phyloP scores from a whole-genome alignment of 2,888 invertebrate species.

The Drosophila austrosaltans region DNA sequence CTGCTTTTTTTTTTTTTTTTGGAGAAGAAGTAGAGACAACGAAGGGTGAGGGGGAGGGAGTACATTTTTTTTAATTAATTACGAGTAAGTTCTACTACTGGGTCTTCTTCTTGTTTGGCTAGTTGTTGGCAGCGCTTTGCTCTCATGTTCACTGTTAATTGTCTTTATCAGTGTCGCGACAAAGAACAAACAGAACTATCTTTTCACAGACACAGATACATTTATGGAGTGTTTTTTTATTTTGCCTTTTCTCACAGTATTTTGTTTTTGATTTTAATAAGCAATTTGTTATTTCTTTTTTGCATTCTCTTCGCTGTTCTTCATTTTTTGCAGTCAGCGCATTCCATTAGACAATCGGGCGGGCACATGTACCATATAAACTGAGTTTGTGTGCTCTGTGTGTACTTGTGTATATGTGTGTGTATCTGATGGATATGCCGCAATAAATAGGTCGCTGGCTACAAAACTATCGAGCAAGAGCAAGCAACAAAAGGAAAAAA shows the following conservation, averaged over 20 bases:
- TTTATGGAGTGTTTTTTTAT: constrained; percentile 1
- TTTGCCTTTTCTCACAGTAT: no score
- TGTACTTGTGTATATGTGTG: constrained; percentile 21
- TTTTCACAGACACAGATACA: constrained; percentile 39
- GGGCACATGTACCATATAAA: constrained; percentile 13
- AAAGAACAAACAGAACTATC: constrained; percentile 74
- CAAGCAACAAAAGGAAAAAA: constrained; percentile 22
- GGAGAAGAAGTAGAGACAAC: background rate
- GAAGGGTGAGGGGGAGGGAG: background rate
- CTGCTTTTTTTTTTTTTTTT: background rate
- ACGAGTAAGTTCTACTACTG: background rate
- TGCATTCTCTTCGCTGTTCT: constrained; percentile 27
- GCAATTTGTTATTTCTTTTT: constrained; percentile 24
- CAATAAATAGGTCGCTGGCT: constrained; percentile 69
- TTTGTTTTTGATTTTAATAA: constrained; percentile 21
- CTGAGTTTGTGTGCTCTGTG: constrained; percentile 13
- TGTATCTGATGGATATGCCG: constrained; percentile 49
- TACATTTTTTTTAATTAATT: constrained; percentile 3
- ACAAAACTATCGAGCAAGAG: constrained; percentile 56
- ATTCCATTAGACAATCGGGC: constrained; percentile 35
- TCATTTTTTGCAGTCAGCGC: constrained; percentile 27
- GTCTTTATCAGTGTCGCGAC: constrained; percentile 70
- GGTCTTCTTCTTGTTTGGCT: constrained; percentile 29
- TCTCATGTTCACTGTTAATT: constrained; percentile 71
- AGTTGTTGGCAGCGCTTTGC: constrained; percentile 47